Percentiles rank a stretch among this genome's conserved stretches.
These are phyloP conservation scores for Recurvirostra avosetta DNA, from an alignment of 2,113 vertebrate genomes.

Conservation along the genomic window DNA sequence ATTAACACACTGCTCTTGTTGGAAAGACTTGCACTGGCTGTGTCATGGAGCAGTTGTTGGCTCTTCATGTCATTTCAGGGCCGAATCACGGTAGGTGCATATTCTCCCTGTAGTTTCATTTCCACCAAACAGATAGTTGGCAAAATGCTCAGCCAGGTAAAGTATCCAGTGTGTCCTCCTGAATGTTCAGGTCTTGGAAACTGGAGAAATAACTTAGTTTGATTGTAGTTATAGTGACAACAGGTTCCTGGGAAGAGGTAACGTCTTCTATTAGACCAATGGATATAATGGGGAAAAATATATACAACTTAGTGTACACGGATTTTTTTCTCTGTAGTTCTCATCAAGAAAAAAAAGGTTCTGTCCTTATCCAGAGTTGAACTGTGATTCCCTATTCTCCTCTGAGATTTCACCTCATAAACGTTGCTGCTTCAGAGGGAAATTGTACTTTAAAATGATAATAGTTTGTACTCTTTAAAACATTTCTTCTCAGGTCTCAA, in stretches of 20 bases:
- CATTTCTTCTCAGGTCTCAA: not conserved
- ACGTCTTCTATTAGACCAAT: not conserved
- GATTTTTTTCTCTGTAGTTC: not conserved
- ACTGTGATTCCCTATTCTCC: not conserved
- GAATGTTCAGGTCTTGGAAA: not conserved
- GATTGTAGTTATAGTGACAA: not conserved
- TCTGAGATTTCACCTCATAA: not conserved
- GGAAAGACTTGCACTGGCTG: not conserved
- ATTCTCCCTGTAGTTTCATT: not conserved
- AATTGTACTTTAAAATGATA: not conserved
- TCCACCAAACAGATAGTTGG: not conserved
- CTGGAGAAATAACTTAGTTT: not conserved
- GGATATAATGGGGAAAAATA: not conserved
- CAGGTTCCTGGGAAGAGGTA: not conserved
- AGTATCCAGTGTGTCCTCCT: not conserved
- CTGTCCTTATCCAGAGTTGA: not conserved
- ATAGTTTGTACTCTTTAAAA: not conserved
- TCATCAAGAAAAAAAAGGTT: not conserved
- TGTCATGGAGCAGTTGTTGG: not conserved
- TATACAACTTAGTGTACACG: fast-evolving
- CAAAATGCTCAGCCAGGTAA: not conserved
- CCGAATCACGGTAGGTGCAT: not conserved
- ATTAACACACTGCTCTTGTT: not conserved
- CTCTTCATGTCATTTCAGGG: not conserved
- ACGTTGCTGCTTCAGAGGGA: not conserved